Base-by-base conservation (phyloP, 2,888 invertebrate genomes). In the Ischnura elegans region DNA sequence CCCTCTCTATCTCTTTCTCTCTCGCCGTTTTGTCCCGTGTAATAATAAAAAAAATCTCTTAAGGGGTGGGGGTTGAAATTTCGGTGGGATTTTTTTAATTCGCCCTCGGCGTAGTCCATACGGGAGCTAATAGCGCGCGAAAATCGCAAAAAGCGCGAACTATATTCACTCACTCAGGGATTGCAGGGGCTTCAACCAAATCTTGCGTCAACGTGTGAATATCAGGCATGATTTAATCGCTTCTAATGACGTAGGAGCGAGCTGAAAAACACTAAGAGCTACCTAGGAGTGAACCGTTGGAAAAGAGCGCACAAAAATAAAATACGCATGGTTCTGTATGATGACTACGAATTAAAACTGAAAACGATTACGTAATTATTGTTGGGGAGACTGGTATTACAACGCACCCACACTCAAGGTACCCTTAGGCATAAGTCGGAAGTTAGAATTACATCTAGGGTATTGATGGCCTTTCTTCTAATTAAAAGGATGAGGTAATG, bases 1-100 rank as follows among this genome's bases (percentile, higher is more conserved):
- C n/a, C n/a, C n/a, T n/a, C n/a, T n/a, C n/a, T n/a, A n/a, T n/a
- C n/a, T n/a, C n/a, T n/a, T n/a, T n/a, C n/a, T n/a, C 51, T 51
- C 76, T 36, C 90, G 43, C 90, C 61, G 61, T 61, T 61, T 90
- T 90, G 90, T n/a, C 90, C 36, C 76, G 76, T n/a, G 25, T 29
- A 29, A 76, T 36, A 61, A 51, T 29, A 90, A 90, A 90, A 61
- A 90, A 90, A 90, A 90, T 8, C 25, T 42, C 29, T 19, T 6
- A 87, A 45, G 46, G 47, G 29, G 46, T 10, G 45, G 19, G n/a
- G 25, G 21, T 29, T 19, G 36, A 21, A 87, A 36, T 87, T 51
- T n/a, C 29, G 51, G 87, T 25, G 51, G 19, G 19, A 51, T 46
- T 87, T 87, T 87, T 87, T 87, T 87, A 51, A 19, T 51, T 21